phyloP scores from a whole-genome alignment of 1,140 invertebrate genomes.

The Lucilia sericata region DNA sequence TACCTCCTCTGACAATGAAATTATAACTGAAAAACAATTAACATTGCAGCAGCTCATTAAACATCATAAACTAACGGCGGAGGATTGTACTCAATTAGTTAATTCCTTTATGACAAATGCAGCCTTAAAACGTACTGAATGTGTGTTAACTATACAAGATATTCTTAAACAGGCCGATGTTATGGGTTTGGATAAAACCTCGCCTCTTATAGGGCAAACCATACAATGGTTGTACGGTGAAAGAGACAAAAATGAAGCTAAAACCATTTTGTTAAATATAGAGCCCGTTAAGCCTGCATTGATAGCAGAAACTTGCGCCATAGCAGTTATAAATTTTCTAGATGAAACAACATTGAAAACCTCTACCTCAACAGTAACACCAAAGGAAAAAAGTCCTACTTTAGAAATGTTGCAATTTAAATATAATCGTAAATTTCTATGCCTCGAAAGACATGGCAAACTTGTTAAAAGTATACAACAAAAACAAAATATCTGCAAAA shows the following conservation, averaged over 20 bases:
- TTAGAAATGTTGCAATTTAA: constrained; percentile 54
- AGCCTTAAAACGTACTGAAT: constrained; percentile 57
- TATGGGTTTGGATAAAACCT: constrained; percentile 56
- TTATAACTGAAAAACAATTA: constrained; percentile 57
- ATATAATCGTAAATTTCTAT: constrained; percentile 58
- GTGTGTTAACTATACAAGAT: constrained; percentile 56
- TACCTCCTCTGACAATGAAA: constrained; percentile 49
- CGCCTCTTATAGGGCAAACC: constrained; percentile 51
- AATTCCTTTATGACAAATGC: constrained; percentile 56
- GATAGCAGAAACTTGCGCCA: constrained; percentile 59
- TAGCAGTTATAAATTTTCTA: constrained; percentile 63
- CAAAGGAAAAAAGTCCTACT: not conserved
- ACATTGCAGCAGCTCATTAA: constrained; percentile 54
- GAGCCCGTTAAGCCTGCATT: constrained; percentile 54
- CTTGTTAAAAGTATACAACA: not conserved
- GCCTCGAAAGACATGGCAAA: constrained; percentile 49
- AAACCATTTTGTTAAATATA: constrained; percentile 59
- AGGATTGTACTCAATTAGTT: constrained; percentile 51
- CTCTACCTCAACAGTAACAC: not conserved
- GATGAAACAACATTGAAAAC: constrained; percentile 48
- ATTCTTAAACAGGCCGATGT: constrained; percentile 54
- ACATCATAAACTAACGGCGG: constrained; percentile 51
- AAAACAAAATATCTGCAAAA: not conserved
- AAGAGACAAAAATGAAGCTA: constrained; percentile 51
- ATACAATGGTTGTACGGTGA: constrained; percentile 57